phyloP scores from a whole-genome alignment of 2,888 invertebrate species.

The Norana najaformis region DNA sequence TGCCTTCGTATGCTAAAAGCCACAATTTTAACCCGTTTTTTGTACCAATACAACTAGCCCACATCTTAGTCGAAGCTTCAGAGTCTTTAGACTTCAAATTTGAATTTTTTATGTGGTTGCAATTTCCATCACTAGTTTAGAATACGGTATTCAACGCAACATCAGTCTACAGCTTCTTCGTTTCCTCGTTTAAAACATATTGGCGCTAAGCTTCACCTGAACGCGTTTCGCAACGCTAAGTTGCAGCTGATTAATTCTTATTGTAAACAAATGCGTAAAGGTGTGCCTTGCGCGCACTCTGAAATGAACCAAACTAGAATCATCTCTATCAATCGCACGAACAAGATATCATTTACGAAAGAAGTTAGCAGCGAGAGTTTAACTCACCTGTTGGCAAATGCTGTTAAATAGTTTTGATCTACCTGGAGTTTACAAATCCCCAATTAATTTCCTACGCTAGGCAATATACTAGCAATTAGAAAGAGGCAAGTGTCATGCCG shows the following conservation, averaged over 20 bases:
- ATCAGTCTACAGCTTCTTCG: not conserved
- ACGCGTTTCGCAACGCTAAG: not conserved
- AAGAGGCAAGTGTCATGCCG: not conserved
- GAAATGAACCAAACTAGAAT: not conserved
- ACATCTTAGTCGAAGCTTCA: not conserved
- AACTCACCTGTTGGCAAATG: constrained; percentile 22
- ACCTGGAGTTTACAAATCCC: not conserved
- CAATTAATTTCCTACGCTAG: not conserved
- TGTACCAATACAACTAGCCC: not conserved
- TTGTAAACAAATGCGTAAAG: not conserved
- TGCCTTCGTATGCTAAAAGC: not conserved
- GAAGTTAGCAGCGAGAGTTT: constrained; percentile 16
- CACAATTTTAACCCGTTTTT: not conserved
- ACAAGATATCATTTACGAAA: not conserved
- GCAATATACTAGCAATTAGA: not conserved
- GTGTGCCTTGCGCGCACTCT: not conserved
- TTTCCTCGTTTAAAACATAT: not conserved
- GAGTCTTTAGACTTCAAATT: not conserved
- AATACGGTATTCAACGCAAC: not conserved
- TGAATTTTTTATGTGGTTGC: not conserved
- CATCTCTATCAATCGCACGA: not conserved
- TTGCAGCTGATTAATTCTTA: not conserved
- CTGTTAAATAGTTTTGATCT: constrained; percentile 7
- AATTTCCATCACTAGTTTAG: not conserved
- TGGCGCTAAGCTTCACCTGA: not conserved